Base-by-base conservation (phyloP, 2,113 vertebrate genomes). In the Chionodraco myersi region DNA sequence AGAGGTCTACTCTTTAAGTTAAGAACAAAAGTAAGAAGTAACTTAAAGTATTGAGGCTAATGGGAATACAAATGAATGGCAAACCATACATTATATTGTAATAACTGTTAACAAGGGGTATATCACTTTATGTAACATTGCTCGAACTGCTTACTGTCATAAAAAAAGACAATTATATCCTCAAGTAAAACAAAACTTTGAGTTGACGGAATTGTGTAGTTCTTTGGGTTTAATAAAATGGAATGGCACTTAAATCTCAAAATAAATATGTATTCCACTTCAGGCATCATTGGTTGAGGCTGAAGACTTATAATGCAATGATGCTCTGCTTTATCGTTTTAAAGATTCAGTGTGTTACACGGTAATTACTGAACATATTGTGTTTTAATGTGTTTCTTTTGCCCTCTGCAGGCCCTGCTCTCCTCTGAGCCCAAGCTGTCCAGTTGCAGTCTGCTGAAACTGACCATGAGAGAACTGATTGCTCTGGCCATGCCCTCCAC, bases 361-460 rank as follows among this genome's bases (percentile, higher is more conserved):
- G 26, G 26, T 30, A 30, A 30, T 30, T 30, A 30, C 26, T 30
- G 26, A 30, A 36, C 6, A 36, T 36, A 36, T 58, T 30, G 11
- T 51, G 45, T 26, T 58, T 53, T 3, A 6, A n/a, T 21, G 1
- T 45, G 18, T 15, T 65, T 4, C 10, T 23, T 5, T 44, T 45
- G 0, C 0, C 72, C 3, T 13, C 13, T 2, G 0, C 83, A 99
- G 97, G 98, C 97, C 51, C 93, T 99, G 72, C 93, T 99, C 78
- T 97, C 97, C 66, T 98, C 97, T 7, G 97, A 99, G 91, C 96
- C 97, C 65, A 98, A 97, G 93, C 96, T 96, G 2, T 91, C 96
- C 88, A 97, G 95, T 94, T 94, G 94, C 87, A 94, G 95, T 69
- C 91, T 99, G 77, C 75, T 99, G 90, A 98, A 97, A 93, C 95